These are phyloP conservation scores for Chiloscyllium punctatum DNA, from an alignment of 2,797 vertebrate species.

Conservation along the genomic window DNA sequence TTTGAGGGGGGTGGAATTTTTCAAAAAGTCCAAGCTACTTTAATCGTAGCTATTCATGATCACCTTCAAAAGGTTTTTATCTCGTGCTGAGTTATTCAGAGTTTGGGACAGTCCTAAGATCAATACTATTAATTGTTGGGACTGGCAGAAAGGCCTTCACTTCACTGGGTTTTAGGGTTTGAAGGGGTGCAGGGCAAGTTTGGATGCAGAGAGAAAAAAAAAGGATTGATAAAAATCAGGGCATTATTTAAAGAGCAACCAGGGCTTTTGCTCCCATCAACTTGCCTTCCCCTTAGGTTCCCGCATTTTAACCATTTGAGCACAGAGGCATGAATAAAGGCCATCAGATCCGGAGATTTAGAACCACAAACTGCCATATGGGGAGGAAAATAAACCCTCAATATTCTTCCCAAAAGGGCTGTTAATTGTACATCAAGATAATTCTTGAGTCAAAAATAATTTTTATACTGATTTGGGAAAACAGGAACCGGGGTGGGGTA, in stretches of 20 bases:
- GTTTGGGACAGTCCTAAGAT: neutral
- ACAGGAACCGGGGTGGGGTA: neutral
- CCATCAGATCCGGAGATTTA: neutral
- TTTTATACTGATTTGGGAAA: neutral
- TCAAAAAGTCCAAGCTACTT: neutral
- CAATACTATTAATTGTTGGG: neutral
- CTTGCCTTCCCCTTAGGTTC: too few relatives aligned
- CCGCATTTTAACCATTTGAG: neutral
- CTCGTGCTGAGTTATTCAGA: neutral
- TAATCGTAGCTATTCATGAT: neutral
- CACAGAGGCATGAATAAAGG: neutral
- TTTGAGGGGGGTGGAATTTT: neutral
- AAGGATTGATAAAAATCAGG: neutral
- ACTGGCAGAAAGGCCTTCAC: neutral
- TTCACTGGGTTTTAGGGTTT: neutral
- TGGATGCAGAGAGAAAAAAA: too few relatives aligned
- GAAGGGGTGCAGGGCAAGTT: too few relatives aligned
- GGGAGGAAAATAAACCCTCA: neutral
- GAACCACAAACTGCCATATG: neutral
- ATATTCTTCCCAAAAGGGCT: neutral
- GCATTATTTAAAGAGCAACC: neutral
- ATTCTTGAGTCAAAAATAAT: neutral
- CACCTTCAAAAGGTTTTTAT: neutral
- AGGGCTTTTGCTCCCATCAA: neutral
- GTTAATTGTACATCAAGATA: neutral